Percentiles rank a stretch among this genome's conserved stretches.
phyloP scores from a whole-genome alignment of 2,113 vertebrate genomes.

The Dicrurus megarhynchus region DNA sequence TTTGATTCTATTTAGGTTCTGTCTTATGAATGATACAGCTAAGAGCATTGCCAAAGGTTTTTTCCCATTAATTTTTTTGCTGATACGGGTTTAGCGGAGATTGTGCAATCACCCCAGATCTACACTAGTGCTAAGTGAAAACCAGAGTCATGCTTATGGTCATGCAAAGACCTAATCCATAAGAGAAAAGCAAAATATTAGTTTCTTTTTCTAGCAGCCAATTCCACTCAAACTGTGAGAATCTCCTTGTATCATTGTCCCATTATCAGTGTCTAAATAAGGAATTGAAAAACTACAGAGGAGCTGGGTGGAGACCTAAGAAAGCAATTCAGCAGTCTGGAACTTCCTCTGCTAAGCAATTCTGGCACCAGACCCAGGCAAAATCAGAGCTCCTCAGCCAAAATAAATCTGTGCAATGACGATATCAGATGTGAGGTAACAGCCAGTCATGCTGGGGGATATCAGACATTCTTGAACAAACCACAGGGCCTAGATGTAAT shows the following conservation, averaged over 20 bases:
- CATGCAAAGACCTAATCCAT: not conserved
- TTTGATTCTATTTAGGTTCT: not conserved
- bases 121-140: not conserved
- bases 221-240: constrained; percentile 15
- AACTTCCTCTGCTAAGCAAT: constrained; percentile 68
- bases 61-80: not conserved
- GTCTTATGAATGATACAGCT: not conserved
- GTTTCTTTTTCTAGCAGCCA: not conserved
- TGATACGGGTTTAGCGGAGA: not conserved
- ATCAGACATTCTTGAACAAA: constrained; percentile 65
- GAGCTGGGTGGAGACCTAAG: constrained; percentile 61
- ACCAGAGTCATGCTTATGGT: not conserved
- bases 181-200: not conserved
- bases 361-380: constrained; percentile 62
- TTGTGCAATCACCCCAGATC: not conserved
- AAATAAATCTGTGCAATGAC: constrained; percentile 67
- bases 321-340: constrained; percentile 67
- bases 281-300: constrained; percentile 53
- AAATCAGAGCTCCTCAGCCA: constrained; percentile 54
- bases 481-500: constrained; percentile 27
- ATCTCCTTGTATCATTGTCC: constrained; percentile 5
- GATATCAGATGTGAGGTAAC: constrained; percentile 70
- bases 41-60: not conserved
- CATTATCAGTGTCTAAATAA: constrained; percentile 62
- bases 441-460: constrained; percentile 53